These are phyloP conservation scores for Crambe crambe DNA, from an alignment of 37 sponge, comb jelly and placozoan species.

Conservation along the genomic window DNA sequence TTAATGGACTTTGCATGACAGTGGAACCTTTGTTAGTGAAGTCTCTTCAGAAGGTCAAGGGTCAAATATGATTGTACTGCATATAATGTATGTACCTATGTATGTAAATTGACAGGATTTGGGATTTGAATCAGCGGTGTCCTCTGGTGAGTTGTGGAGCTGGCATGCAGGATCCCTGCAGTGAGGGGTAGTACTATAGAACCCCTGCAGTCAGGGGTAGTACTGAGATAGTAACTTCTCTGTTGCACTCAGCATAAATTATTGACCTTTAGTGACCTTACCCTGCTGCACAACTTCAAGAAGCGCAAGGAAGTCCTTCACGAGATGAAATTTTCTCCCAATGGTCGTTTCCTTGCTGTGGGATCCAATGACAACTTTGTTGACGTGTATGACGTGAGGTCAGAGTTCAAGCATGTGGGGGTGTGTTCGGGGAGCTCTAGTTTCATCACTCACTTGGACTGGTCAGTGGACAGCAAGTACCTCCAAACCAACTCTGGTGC, in stretches of 20 bases:
- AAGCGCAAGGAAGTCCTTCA: conserved; percentile 91
- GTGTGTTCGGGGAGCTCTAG: conserved; percentile 84
- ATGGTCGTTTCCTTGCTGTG: conserved; percentile 89
- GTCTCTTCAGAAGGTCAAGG: no score
- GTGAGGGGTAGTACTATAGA: no score
- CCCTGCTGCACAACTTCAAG: conserved; percentile 56
- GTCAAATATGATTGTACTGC: no score
- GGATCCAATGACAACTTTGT: conserved; percentile 97
- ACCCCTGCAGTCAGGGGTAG: no score
- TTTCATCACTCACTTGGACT: conserved; percentile 98
- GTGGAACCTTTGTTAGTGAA: no score
- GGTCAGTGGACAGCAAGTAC: conserved; percentile 83
- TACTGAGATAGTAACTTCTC: no score
- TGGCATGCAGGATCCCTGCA: no score
- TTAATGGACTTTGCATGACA: no score
- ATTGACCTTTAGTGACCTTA: conserved; percentile 54
- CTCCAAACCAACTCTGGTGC: conserved; percentile 96
- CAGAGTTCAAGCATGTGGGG: conserved; percentile 70
- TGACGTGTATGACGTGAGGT: conserved; percentile 78
- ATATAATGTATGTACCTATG: no score
- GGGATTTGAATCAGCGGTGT: conserved; percentile 46
- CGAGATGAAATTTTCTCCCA: conserved; percentile 94
- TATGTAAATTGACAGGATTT: conserved; percentile 36
- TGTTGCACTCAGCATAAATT: no score
- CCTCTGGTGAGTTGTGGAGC: conserved; percentile 34